Base-by-base conservation (phyloP, 2,113 vertebrate species). In the Symphodus melops region DNA sequence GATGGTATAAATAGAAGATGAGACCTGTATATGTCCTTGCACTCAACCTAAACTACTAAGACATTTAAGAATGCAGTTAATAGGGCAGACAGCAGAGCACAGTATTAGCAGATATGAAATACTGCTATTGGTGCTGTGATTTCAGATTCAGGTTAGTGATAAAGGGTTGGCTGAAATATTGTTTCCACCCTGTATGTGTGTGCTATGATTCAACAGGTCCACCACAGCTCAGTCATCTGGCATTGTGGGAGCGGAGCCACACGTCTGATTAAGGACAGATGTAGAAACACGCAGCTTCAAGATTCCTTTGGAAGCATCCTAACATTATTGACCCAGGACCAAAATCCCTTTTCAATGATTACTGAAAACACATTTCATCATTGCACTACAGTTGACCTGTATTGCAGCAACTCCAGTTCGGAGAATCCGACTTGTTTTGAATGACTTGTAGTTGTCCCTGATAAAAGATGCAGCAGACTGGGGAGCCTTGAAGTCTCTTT, bases 141-240 rank as follows among this genome's bases (percentile, higher is more conserved):
- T 68, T 70, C 10, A 33, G 5, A 70, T 19, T 71, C 5, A 52
- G 58, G 72, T 79, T 16, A 64, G 37, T 28, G 55, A 77, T 72
- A 59, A 61, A 77, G 63, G n/a, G 33, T 36, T 68, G 59, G 62
- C 64, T 56, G 53, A 63, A 66, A 59, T 58, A 70, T 65, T 66
- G 28, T 87, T 89, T 89, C 77, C 77, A 71, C 68, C 55, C 44
- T 57, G 64, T 56, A 53, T 48, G 46, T 48, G 46, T 67, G 63
- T 17, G 74, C 68, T 52, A 68, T 89, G 90, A 91, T 90, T 89
- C 87, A 90, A 90, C 90, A 89, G 81, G 75, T 88, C 85, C 52
- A 71, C 68, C 83, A 69, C 81, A 84, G 80, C 72, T 28, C 72
- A 83, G 84, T 90, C 89, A 93, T 92, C 85, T 89, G 85, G 82